Evolutionary conservation across 2,113 vertebrate species (phyloP).

Genomic region (Elanus axillaris): DNA sequence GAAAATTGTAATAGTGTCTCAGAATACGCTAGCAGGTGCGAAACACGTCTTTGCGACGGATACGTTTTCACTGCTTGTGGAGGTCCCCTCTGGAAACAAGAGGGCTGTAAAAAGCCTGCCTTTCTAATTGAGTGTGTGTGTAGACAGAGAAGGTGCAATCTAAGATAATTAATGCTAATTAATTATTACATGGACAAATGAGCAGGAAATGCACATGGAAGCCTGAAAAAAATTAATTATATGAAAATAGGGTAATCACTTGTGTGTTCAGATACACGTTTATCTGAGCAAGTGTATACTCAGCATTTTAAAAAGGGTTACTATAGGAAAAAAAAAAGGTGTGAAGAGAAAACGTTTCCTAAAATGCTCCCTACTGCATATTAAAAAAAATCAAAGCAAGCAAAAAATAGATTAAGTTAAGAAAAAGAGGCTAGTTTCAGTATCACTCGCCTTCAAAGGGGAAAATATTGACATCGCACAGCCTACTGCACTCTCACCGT

Average conservation of each 20-base stretch:
- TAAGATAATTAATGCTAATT: constrained; percentile 77
- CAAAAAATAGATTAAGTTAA: constrained; percentile 19
- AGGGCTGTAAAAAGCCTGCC: constrained; percentile 39
- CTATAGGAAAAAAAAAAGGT: constrained; percentile 1
- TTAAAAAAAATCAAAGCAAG: not conserved
- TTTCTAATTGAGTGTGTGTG: constrained; percentile 59
- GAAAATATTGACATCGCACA: not conserved
- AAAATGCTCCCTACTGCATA: constrained; percentile 7
- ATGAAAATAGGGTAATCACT: constrained; percentile 70
- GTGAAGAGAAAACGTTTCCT: constrained; percentile 34
- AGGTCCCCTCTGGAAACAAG: constrained; percentile 43
- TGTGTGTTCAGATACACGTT: constrained; percentile 62
- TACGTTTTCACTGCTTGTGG: not conserved
- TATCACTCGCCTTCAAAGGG: constrained; percentile 14
- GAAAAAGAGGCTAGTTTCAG: constrained; percentile 27
- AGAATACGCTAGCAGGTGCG: not conserved
- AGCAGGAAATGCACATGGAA: constrained; percentile 71
- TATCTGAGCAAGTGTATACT: constrained; percentile 44
- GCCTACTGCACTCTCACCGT: not conserved
- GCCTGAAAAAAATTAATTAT: constrained; percentile 71
- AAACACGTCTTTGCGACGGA: not conserved
- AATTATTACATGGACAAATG: constrained; percentile 77
- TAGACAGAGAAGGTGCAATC: constrained; percentile 66
- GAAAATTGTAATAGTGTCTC: constrained; percentile 63
- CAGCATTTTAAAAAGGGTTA: constrained; percentile 52